phyloP scores from a whole-genome alignment of 2,113 vertebrate genomes.

The Notarius quadriscutis region DNA sequence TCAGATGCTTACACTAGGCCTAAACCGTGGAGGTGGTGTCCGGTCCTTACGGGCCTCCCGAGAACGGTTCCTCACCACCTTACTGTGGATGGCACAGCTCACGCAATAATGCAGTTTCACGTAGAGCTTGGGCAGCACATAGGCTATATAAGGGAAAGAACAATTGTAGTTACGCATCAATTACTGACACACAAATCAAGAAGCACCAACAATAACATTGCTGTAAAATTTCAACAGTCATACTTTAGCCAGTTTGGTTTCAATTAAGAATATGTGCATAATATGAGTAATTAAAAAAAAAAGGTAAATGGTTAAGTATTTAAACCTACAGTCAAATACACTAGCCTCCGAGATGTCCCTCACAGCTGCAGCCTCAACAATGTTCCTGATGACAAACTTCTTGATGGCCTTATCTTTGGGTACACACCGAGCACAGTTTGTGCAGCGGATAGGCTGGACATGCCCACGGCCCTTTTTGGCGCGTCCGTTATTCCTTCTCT shows the following conservation, averaged over 20 bases:
- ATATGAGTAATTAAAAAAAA: background rate
- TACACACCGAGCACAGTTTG: conserved; percentile 94
- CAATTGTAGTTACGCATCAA: background rate
- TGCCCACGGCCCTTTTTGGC: conserved; percentile 96
- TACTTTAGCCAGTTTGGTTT: background rate
- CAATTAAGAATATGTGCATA: background rate
- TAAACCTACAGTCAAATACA: conserved; percentile 87
- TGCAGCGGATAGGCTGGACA: conserved; percentile 95
- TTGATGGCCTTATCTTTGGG: conserved; percentile 98
- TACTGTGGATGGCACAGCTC: conserved; percentile 96
- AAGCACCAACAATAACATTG: background rate
- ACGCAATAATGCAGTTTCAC: conserved; percentile 96
- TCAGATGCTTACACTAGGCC: conserved; percentile 77
- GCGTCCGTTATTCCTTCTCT: conserved; percentile 92
- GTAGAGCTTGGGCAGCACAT: conserved; percentile 91
- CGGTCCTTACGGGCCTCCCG: conserved; percentile 91
- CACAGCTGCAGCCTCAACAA: conserved; percentile 92
- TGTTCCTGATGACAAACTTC: conserved; percentile 96
- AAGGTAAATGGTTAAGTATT: background rate
- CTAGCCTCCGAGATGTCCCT: conserved; percentile 93
- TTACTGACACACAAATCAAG: background rate
- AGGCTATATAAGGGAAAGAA: conserved; percentile 68
- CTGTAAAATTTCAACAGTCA: background rate
- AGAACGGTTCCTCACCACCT: conserved; percentile 92
- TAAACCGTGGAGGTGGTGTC: conserved; percentile 89